Evolutionary conservation across 2,888 invertebrate genomes (phyloP), one percentile per base, ranked within the genome.

Genomic region (Deilephila elpenor): DNA sequence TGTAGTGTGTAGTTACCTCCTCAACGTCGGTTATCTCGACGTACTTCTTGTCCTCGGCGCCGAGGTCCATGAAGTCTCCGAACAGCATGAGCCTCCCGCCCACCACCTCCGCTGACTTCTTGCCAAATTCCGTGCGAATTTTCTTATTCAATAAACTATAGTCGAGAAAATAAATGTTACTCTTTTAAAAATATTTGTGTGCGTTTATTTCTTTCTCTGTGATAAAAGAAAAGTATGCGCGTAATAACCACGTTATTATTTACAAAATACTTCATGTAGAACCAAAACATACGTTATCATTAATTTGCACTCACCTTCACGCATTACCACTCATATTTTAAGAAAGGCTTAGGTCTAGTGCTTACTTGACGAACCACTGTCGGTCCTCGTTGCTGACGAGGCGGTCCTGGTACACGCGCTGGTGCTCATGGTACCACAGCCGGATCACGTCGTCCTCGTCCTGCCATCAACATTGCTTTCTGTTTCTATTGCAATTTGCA

Each of bases 371-470:
- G 80, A 98, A 96, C 97, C 98, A 98, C 44, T 89, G 80, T 44
- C 98, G 95, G 85, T 98, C 98, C 37, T 94, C 95, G 7, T 96
- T 96, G 84, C 97, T 97, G 0, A 97, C 96, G n/a, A 98, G 94
- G 6, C 98, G 96, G 87, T 98, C 98, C 85, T 97, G 97, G 85
- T 98, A 98, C 0, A 98, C 98, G 8, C 98, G 95, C 88, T 97
- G 96, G 72, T 97, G 97, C 88, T 98, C 98, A 86, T 98, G 98
- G 79, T 97, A 98, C 98, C 98, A 98, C 17, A 98, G 92, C n/a
- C 97, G 95, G 60, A 96, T 95, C 77, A 97, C 94, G 51, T 96
- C 95, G 5, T 95, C 93, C 61, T 96, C 93, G 6, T 87, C 85
- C 96, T 96, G 79, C 11, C 51, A 14, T 70, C 34, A 79, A n/a